Evolutionary conservation across 2,113 vertebrate species (phyloP).

Genomic region (Rhombomys opimus): DNA sequence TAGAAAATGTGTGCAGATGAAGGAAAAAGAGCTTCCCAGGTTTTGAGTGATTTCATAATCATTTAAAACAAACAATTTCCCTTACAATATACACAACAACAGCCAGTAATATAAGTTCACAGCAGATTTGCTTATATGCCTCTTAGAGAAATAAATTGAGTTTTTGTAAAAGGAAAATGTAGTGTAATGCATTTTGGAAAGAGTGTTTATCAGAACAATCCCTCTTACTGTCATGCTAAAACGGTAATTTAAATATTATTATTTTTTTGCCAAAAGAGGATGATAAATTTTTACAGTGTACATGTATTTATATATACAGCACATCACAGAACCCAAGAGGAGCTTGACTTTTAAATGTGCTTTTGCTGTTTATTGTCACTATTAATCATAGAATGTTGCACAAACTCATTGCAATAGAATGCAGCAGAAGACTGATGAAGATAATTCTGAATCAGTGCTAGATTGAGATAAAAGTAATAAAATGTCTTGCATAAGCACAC

Average conservation of each 20-base stretch:
- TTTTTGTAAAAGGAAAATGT: constrained; percentile 28
- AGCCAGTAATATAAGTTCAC: background rate
- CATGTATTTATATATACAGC: background rate
- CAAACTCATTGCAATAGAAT: background rate
- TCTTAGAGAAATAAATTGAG: constrained; percentile 26
- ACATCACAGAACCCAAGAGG: background rate
- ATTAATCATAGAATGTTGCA: background rate
- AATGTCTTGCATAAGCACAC: background rate
- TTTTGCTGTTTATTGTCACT: background rate
- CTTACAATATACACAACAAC: background rate
- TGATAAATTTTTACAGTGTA: background rate
- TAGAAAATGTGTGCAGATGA: background rate
- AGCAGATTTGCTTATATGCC: constrained; percentile 43
- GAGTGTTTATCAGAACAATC: constrained; percentile 44
- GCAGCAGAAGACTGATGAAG: background rate
- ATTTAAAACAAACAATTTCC: constrained; percentile 49
- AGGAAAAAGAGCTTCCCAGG: background rate
- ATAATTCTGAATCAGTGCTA: background rate
- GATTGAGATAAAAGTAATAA: background rate
- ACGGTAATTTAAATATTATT: background rate
- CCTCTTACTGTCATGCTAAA: constrained; percentile 33
- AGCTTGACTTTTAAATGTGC: constrained; percentile 34
- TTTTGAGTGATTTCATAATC: background rate
- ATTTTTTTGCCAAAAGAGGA: constrained; percentile 5
- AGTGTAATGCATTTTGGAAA: constrained; percentile 13